A percentile compares a stretch with the other conserved stretches of the same genome.
These are phyloP conservation scores for Chrysina gloriosa DNA, from an alignment of 2,888 invertebrate species.

Conservation along the genomic window DNA sequence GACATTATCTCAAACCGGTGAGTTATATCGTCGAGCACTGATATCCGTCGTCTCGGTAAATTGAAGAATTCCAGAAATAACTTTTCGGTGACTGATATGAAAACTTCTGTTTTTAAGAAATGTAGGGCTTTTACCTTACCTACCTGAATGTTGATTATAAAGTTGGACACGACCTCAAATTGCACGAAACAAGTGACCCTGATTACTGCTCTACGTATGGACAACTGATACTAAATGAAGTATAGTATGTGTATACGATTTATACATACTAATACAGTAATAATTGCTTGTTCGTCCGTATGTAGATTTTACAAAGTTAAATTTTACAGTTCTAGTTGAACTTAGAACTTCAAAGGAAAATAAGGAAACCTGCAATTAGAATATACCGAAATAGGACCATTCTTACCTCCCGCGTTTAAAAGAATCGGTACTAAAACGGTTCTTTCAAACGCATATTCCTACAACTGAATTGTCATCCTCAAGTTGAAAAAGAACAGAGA, in stretches of 20 bases:
- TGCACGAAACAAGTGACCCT: background rate
- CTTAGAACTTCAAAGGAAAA: too few relatives aligned
- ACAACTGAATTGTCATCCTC: too few relatives aligned
- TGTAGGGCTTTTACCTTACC: background rate
- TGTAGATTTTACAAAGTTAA: too few relatives aligned
- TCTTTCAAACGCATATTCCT: too few relatives aligned
- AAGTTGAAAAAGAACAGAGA: too few relatives aligned
- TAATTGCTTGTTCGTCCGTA: constrained; percentile 14
- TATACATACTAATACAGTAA: constrained; percentile 5
- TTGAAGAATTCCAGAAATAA: background rate
- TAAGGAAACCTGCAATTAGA: too few relatives aligned
- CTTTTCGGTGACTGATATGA: background rate
- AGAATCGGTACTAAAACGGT: too few relatives aligned
- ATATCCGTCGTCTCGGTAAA: background rate
- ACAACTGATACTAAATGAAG: constrained; percentile 13
- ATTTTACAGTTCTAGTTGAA: too few relatives aligned
- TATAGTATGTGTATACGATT: background rate
- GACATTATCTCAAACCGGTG: constrained; percentile 1
- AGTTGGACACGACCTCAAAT: too few relatives aligned
- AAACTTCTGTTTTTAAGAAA: background rate
- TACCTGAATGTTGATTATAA: too few relatives aligned
- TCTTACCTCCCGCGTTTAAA: too few relatives aligned
- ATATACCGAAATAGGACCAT: too few relatives aligned
- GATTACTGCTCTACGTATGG: constrained; percentile 3
- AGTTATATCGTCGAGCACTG: background rate